Conservation (phyloP, 2,113 vertebrate genomes). For the Tichodroma muraria region DNA sequence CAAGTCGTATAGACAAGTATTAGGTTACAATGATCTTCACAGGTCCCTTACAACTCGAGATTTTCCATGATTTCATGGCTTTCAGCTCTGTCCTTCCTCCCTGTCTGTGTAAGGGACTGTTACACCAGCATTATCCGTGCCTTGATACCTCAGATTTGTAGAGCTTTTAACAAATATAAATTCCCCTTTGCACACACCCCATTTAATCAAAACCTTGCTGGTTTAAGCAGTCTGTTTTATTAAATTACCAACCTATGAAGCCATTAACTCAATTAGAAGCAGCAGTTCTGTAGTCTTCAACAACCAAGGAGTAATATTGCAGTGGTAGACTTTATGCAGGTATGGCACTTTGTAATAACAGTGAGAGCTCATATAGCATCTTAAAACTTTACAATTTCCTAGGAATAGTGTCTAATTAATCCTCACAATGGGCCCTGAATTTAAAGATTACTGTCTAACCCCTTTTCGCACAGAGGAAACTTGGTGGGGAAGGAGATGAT, state of each 20-base stretch:
- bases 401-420: conserved; percentile 26
- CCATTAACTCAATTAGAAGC: conserved; percentile 63
- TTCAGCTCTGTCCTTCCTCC: background rate
- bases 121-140: background rate
- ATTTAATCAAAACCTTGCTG: conserved; percentile 65
- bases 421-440: background rate
- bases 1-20: fast-evolving
- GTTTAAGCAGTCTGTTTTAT: conserved; percentile 64
- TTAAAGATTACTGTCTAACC: conserved; percentile 14
- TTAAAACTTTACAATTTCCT: conserved; percentile 16
- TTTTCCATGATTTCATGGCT: background rate
- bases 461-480: background rate
- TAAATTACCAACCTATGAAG: conserved; percentile 65
- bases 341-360: conserved; percentile 10
- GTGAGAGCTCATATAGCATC: conserved; percentile 22
- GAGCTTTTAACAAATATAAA: conserved; percentile 43
- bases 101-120: background rate
- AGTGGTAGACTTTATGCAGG: background rate
- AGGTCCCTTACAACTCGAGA: fast-evolving
- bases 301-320: conserved; percentile 30
- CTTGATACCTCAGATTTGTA: conserved; percentile 15
- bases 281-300: conserved; percentile 44
- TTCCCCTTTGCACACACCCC: conserved; percentile 32
- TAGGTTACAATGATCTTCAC: background rate
- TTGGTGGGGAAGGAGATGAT: background rate